A percentile compares a stretch with the other conserved stretches of the same genome.
Conservation (phyloP, 2,797 vertebrate genomes). For the Nannoperca obscura region DNA sequence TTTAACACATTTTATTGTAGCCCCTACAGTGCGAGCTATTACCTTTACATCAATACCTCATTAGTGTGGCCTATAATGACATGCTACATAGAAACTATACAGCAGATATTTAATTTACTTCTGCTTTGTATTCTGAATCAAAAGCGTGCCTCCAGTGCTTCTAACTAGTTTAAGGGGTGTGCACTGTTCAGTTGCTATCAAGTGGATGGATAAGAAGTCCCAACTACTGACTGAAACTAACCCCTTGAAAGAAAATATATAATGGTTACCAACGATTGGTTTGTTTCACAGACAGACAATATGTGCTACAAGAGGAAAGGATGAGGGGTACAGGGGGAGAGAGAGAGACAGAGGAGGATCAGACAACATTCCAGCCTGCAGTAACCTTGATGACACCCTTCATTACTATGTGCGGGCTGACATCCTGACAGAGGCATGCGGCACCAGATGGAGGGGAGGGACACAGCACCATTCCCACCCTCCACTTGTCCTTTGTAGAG, state of each 20-base stretch:
- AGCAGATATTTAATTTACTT: neutral
- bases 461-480: conserved; percentile 71
- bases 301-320: conserved; percentile 45
- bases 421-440: conserved; percentile 83
- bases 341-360: conserved; percentile 33
- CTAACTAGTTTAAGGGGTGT: neutral
- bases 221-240: conserved; percentile 17
- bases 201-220: neutral
- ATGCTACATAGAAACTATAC: neutral
- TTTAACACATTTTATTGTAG: neutral
- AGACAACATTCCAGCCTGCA: conserved; percentile 79
- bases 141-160: neutral
- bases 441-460: conserved; percentile 88
- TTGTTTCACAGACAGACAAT: conserved; percentile 47
- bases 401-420: conserved; percentile 85
- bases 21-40: neutral
- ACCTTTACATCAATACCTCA: neutral
- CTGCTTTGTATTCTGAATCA: neutral
- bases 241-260: conserved; percentile 22
- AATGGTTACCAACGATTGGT: conserved; percentile 32
- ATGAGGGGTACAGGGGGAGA: conserved; percentile 38
- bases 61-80: neutral
- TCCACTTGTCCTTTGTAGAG: conserved; percentile 72
- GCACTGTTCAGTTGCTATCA: neutral
- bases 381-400: conserved; percentile 89